These are phyloP conservation scores for Sacculina carcini DNA, from an alignment of 2,888 invertebrate genomes.

Conservation along the genomic window DNA sequence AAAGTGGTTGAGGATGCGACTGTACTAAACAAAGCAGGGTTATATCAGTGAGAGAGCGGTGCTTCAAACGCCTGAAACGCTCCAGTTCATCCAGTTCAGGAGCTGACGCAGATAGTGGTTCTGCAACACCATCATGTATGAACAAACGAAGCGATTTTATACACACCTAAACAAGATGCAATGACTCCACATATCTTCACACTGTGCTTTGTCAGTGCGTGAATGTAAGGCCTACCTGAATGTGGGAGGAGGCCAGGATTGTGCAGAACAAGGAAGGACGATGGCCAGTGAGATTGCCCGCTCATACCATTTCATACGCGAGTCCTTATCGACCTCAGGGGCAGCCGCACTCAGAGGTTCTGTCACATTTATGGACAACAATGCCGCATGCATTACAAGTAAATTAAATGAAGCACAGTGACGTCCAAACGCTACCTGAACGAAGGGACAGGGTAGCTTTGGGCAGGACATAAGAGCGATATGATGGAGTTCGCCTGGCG, in stretches of 20 bases:
- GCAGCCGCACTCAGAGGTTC: slow-evolving; percentile 14
- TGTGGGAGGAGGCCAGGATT: slow-evolving; percentile 38
- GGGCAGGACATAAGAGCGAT: slow-evolving; percentile 23
- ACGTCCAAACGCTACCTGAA: slow-evolving; percentile 14
- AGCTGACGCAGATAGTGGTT: background rate
- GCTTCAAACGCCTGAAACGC: background rate
- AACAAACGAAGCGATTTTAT: background rate
- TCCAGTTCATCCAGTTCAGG: background rate
- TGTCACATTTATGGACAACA: no score
- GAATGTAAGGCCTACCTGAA: slow-evolving; percentile 28
- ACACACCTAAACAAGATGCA: background rate
- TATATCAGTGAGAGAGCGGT: background rate
- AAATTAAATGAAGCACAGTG: background rate
- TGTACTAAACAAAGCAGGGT: slow-evolving; percentile 42
- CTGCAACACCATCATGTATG: background rate
- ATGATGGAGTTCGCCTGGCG: no score
- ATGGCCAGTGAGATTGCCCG: slow-evolving; percentile 38
- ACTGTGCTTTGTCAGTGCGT: background rate
- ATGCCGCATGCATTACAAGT: background rate
- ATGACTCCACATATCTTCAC: background rate
- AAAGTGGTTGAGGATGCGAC: slow-evolving; percentile 38
- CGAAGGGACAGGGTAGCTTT: slow-evolving; percentile 28
- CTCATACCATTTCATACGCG: slow-evolving; percentile 34
- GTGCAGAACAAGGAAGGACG: slow-evolving; percentile 36
- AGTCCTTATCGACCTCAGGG: slow-evolving; percentile 32